Evolutionary conservation across 2,888 invertebrate species (phyloP), one percentile per base, ranked within the genome.

Genomic region (Urechis unicinctus): DNA sequence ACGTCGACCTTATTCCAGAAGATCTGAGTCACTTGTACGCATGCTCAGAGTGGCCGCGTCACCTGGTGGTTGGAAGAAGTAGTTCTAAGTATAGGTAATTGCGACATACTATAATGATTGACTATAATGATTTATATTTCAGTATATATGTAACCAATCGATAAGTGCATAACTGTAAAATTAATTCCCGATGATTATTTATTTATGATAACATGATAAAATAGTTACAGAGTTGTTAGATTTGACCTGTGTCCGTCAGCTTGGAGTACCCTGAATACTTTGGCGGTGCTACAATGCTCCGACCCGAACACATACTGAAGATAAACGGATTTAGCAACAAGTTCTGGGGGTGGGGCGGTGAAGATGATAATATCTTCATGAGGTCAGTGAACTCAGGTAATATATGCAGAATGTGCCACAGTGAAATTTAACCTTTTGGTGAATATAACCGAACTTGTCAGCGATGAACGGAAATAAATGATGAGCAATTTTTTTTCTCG

Each of bases 281-380:
- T 29, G 52, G 52, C n/a, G 52, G 52, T 5, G 52, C 52, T 9
- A 43, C 29, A 13, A 24, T 44, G 24, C 25, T 52, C 24, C 42
- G 22, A 22, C 9, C 9, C 5, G 41, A 52, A 25, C 52, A 52
- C 43, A 43, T 52, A 25, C 26, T 43, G 43, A 22, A 26, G 28
- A 43, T 52, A 17, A 52, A 52, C 28, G 52, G 52, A 9, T 52
- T 52, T 21, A 25, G 43, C n/a, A 52, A 52, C 52, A 52, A 29
- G 9, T 26, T 43, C 26, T 52, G 24, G 17, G 42, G 43, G 9
- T 52, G 52, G 52, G 52, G 52, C 44, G 52, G 52, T 1, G 52
- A 52, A 52, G 52, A 52, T 43, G 52, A 52, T 28, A 44, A 52
- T 5, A 52, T 52, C n/a, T 44, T 22, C 26, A 26, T 25, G n/a